phyloP scores from a whole-genome alignment of 2,113 vertebrate genomes.

The Morone chrysops region DNA sequence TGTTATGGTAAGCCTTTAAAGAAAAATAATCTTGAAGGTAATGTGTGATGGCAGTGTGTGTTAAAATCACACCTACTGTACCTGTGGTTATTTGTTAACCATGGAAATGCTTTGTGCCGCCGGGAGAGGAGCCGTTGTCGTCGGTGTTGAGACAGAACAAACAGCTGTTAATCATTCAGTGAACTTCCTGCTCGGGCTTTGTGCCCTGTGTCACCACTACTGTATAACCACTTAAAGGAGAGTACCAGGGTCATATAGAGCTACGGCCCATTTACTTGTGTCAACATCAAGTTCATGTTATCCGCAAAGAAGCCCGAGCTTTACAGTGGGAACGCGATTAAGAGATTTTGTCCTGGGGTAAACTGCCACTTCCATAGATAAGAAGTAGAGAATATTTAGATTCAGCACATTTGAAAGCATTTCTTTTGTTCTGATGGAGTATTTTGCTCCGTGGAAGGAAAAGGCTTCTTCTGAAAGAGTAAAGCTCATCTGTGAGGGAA shows the following conservation, averaged over 20 bases:
- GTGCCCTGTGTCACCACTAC: slow-evolving; percentile 7
- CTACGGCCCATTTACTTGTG: slow-evolving; percentile 26
- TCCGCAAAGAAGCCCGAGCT: not conserved
- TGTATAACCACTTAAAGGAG: slow-evolving; percentile 31
- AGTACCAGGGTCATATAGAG: slow-evolving; percentile 1
- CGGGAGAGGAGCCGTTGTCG: not conserved
- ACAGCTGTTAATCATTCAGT: slow-evolving; percentile 51
- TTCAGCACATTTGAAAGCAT: no score
- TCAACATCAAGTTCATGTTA: slow-evolving; percentile 21
- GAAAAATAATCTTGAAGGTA: not conserved
- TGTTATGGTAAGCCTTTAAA: slow-evolving; percentile 51
- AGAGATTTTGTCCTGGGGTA: not conserved
- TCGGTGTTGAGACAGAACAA: slow-evolving; percentile 5
- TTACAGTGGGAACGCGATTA: not conserved
- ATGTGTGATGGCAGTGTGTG: not conserved
- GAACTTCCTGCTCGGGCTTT: slow-evolving; percentile 58
- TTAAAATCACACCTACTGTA: slow-evolving; percentile 1
- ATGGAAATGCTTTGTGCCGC: not conserved
- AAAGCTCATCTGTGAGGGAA: not conserved
- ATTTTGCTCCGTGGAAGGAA: no score
- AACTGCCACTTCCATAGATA: not conserved
- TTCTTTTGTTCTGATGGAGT: no score
- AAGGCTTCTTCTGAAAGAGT: not conserved
- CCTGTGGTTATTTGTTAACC: not conserved
- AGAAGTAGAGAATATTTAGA: no score